Percentiles rank a stretch among this genome's conserved stretches.
Conservation (phyloP, 2,113 vertebrate species). For the Ranitomeya variabilis region DNA sequence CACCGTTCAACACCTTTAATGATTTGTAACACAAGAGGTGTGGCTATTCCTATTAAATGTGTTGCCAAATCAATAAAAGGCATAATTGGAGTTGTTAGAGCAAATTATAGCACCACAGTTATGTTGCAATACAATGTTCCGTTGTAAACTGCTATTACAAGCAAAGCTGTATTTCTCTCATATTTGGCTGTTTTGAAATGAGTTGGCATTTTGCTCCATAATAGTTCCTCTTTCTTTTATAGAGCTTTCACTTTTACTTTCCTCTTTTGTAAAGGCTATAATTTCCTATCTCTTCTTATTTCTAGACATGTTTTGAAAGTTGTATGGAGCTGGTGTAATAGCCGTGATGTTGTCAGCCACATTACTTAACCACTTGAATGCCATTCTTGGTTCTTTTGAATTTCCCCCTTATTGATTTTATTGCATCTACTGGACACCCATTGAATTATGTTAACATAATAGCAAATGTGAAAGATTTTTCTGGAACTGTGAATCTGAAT, state of each 20-base stretch:
- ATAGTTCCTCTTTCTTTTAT: conserved; percentile 97
- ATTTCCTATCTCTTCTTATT: conserved; percentile 82
- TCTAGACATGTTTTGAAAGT: conserved; percentile 76
- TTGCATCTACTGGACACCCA: conserved; percentile 54
- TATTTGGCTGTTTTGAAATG: conserved; percentile 87
- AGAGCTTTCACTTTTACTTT: conserved; percentile 89
- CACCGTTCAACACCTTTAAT: conserved; percentile 98
- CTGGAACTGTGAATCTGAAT: neutral
- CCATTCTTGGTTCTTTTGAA: neutral
- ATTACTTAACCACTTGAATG: conserved; percentile 73
- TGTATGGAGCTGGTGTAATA: conserved; percentile 73
- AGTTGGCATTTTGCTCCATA: conserved; percentile 92
- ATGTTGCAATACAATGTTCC: conserved; percentile 95
- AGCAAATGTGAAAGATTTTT: neutral
- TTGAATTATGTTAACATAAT: conserved; percentile 38
- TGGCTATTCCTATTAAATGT: conserved; percentile 98
- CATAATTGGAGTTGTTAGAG: conserved; percentile 99
- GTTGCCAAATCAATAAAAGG: conserved; percentile 98
- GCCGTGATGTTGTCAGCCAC: conserved; percentile 77
- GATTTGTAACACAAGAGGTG: conserved; percentile 97
- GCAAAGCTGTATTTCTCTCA: conserved; percentile 85
- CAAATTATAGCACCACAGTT: conserved; percentile 99
- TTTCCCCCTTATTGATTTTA: conserved; percentile 7
- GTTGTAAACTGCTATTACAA: conserved; percentile 97
- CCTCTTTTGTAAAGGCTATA: conserved; percentile 94